phyloP scores from a whole-genome alignment of 1,140 invertebrate species.

The Drosophila pandora region DNA sequence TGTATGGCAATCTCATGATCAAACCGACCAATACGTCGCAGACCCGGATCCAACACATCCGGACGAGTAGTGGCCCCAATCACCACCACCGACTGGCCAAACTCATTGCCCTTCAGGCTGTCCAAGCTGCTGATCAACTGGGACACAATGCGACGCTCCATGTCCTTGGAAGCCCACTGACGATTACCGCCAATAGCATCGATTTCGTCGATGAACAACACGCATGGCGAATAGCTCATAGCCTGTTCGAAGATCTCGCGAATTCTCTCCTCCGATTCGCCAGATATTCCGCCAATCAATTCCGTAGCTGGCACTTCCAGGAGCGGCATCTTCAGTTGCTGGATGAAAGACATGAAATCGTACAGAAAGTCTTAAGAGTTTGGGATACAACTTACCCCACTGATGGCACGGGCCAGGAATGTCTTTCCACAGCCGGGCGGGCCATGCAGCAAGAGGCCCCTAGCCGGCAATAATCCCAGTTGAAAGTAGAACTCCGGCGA shows the following conservation, averaged over 20 bases:
- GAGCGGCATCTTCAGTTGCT: conserved; percentile 90
- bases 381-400: conserved; percentile 88
- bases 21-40: conserved; percentile 95
- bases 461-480: conserved; percentile 90
- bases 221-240: conserved; percentile 88
- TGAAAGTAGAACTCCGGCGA: conserved; percentile 92
- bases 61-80: conserved; percentile 98
- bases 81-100: conserved; percentile 90
- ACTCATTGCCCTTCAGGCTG: conserved; percentile 87
- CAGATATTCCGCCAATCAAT: conserved; percentile 96
- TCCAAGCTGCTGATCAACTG: conserved; percentile 96
- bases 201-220: conserved; percentile 97
- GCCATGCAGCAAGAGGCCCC: conserved; percentile 88
- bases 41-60: conserved; percentile 95
- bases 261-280: conserved; percentile 97
- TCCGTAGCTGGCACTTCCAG: conserved; percentile 95
- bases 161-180: conserved; percentile 95
- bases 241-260: conserved; percentile 96
- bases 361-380: background rate
- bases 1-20: conserved; percentile 97
- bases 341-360: background rate
- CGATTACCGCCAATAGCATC: conserved; percentile 95
- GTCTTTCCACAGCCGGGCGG: conserved; percentile 77
- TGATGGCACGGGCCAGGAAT: conserved; percentile 95
- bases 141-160: conserved; percentile 97